These are phyloP conservation scores for Tachycineta bicolor DNA, from an alignment of 2,113 vertebrate species.

Conservation along the genomic window DNA sequence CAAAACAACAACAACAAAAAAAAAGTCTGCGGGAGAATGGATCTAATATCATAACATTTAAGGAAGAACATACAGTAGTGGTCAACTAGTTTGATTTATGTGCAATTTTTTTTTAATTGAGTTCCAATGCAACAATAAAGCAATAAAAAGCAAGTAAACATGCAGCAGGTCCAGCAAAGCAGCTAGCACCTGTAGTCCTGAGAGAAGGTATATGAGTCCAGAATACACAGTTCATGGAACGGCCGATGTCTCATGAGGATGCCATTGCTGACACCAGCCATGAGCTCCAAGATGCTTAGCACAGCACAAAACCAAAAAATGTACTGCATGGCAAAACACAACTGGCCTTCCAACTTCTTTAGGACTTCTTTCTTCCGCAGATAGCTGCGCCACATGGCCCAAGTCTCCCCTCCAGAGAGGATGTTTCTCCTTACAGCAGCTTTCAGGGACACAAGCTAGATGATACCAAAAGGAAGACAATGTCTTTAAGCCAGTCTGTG, in stretches of 20 bases:
- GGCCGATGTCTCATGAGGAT: slow-evolving; percentile 21
- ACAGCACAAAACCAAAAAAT: neutral
- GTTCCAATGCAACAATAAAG: neutral
- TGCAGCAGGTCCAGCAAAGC: neutral
- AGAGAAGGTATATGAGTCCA: neutral
- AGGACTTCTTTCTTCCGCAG: neutral
- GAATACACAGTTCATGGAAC: neutral
- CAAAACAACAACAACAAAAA: neutral
- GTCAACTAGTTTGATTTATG: neutral
- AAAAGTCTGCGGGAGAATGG: accelerated
- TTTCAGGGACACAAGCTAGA: neutral
- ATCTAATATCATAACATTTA: neutral
- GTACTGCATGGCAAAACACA: neutral
- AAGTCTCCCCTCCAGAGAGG: neutral
- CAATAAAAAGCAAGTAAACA: neutral
- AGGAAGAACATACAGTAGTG: neutral
- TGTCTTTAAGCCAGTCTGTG: neutral
- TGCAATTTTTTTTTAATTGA: too few relatives aligned
- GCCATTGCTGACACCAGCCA: slow-evolving; percentile 17
- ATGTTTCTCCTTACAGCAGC: slow-evolving; percentile 14
- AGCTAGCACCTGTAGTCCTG: neutral
- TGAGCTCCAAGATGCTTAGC: neutral
- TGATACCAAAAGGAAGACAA: neutral
- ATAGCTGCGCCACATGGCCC: neutral
- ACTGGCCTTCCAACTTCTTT: neutral